Evolutionary conservation across 2,113 vertebrate species (phyloP).

Genomic region (Nerophis ophidion): DNA sequence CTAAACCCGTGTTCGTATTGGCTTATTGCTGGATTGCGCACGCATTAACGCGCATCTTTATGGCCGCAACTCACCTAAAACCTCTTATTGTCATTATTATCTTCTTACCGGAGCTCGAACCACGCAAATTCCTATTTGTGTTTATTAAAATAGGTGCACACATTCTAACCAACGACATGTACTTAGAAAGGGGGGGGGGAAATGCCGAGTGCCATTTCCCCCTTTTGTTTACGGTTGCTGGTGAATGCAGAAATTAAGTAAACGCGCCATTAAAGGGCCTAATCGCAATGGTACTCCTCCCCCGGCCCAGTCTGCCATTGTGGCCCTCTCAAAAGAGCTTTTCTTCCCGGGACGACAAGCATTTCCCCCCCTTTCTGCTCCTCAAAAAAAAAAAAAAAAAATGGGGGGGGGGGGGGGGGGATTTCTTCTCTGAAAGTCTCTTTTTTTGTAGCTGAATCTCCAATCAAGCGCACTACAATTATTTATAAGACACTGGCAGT

Average conservation of each 20-base stretch:
- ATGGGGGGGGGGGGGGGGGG: conserved; percentile 17
- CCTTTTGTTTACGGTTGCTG: conserved; percentile 78
- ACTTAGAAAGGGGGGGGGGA: conserved; percentile 54
- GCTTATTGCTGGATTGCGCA: conserved; percentile 56
- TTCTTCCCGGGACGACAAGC: conserved; percentile 81
- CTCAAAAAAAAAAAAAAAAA: conserved; percentile 37
- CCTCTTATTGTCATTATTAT: conserved; percentile 1
- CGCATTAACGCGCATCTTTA: conserved; percentile 44
- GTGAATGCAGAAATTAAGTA: conserved; percentile 79
- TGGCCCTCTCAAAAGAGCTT: conserved; percentile 81
- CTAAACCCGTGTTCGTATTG: conserved; percentile 51
- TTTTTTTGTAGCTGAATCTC: conserved; percentile 63
- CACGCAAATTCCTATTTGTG: not conserved
- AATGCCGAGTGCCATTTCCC: conserved; percentile 64
- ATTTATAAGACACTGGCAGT: conserved; percentile 3
- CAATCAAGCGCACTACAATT: conserved; percentile 54
- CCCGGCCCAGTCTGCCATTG: conserved; percentile 79
- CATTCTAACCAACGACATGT: conserved; percentile 49
- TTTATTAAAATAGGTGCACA: conserved; percentile 4
- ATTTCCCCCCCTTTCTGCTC: conserved; percentile 57
- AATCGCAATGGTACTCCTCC: conserved; percentile 79
- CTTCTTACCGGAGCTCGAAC: not conserved
- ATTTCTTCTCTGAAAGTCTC: conserved; percentile 59
- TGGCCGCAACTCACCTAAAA: conserved; percentile 13
- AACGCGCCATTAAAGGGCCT: conserved; percentile 80